Conservation (phyloP, 1,140 invertebrate genomes). For the Euura saliciscinereae region DNA sequence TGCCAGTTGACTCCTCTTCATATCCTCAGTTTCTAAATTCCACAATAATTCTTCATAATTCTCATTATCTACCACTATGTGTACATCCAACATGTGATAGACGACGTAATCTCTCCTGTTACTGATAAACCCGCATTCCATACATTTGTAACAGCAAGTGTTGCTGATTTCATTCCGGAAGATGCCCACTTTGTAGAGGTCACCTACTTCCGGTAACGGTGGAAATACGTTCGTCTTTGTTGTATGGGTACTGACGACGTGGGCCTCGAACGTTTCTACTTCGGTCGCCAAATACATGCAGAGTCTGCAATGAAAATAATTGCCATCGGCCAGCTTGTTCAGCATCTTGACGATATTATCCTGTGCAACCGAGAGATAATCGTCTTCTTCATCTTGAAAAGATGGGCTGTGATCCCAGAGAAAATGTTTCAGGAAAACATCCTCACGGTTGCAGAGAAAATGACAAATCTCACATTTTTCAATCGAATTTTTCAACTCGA, state of each 20-base stretch:
- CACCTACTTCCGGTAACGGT: not conserved
- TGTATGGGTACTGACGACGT: not conserved
- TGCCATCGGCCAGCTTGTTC: not conserved
- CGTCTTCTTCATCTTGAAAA: not conserved
- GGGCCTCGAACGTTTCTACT: not conserved
- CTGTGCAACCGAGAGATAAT: not conserved
- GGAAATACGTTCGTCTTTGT: not conserved
- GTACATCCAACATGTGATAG: not conserved
- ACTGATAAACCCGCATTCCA: not conserved
- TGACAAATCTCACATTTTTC: not conserved
- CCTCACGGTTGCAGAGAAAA: not conserved
- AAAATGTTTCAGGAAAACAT: not conserved
- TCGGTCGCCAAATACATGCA: not conserved
- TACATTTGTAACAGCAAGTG: conserved; percentile 4
- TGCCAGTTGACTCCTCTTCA: not conserved
- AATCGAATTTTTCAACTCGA: not conserved
- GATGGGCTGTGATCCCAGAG: not conserved
- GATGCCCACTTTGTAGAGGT: not conserved
- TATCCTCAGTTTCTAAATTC: not conserved
- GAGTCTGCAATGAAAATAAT: not conserved
- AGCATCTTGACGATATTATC: not conserved
- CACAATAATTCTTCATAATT: not conserved
- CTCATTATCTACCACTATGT: not conserved
- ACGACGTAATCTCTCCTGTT: not conserved
- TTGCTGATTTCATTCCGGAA: not conserved